phyloP scores from a whole-genome alignment of 2,113 vertebrate species.

The Ammospiza nelsoni region DNA sequence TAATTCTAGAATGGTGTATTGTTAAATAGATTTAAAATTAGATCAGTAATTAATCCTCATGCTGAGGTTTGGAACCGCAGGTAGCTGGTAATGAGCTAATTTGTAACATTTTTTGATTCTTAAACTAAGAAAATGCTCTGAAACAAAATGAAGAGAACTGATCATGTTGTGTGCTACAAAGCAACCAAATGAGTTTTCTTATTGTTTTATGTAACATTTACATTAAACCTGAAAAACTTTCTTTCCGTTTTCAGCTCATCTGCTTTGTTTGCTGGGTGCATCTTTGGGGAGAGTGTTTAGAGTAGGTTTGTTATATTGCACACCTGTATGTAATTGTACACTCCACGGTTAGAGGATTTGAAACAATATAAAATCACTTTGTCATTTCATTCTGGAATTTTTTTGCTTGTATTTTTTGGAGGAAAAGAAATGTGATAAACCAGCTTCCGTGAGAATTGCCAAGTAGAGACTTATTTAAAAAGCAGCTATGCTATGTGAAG shows the following conservation, averaged over 20 bases:
- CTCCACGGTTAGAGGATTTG: background rate
- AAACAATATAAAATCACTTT: background rate
- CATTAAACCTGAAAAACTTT: background rate
- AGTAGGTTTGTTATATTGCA: background rate
- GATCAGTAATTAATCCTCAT: background rate
- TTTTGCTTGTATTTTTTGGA: background rate
- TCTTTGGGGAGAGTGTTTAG: background rate
- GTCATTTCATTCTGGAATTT: background rate
- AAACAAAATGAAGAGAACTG: background rate
- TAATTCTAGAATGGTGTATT: background rate
- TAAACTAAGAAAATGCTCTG: background rate
- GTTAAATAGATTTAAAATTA: slow-evolving; percentile 6
- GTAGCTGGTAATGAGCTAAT: slow-evolving; percentile 25
- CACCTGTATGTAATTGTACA: background rate
- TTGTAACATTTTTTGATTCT: background rate
- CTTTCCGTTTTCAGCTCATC: background rate
- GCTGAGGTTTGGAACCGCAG: background rate
- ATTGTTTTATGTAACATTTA: background rate
- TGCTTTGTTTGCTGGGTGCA: background rate
- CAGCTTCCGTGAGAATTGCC: background rate
- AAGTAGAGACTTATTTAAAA: slow-evolving; percentile 3
- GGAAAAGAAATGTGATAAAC: background rate
- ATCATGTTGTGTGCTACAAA: background rate
- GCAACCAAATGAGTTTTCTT: background rate
- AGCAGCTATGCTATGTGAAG: background rate